These are phyloP conservation scores for Scomberomorus guttatus DNA, from an alignment of 2,797 vertebrate species.

Conservation along the genomic window DNA sequence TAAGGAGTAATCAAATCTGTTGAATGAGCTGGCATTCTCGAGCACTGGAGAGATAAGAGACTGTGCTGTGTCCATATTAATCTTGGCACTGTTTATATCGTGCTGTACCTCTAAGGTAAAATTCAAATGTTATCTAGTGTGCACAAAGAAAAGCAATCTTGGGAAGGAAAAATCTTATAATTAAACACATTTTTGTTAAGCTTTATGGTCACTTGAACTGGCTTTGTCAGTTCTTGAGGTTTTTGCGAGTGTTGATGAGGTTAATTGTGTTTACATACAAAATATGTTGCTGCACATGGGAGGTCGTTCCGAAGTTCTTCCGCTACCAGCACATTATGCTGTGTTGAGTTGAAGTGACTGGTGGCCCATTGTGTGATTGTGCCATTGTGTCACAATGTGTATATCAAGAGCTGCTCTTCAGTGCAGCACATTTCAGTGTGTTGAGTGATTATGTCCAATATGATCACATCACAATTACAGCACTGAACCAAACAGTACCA, in stretches of 20 bases:
- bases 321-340: not conserved
- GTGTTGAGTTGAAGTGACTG: conserved; percentile 19
- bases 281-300: not conserved
- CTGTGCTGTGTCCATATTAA: conserved; percentile 54
- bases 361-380: not conserved
- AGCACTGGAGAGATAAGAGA: conserved; percentile 62
- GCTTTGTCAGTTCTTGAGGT: not conserved
- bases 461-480: conserved; percentile 32
- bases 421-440: conserved; percentile 1
- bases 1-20: conserved; percentile 75
- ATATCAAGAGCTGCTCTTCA: conserved; percentile 9
- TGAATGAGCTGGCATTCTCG: conserved; percentile 69
- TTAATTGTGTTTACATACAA: conserved; percentile 32
- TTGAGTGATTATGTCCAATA: conserved; percentile 24
- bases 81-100: conserved; percentile 50
- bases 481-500: conserved; percentile 6
- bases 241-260: conserved; percentile 28
- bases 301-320: not conserved
- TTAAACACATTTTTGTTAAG: conserved; percentile 25
- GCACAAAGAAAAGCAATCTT: conserved; percentile 35
- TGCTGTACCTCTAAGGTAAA: conserved; percentile 43
- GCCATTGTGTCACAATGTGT: not conserved
- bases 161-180: conserved; percentile 13
- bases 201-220: not conserved
- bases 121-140: conserved; percentile 43